These are phyloP conservation scores for Sepiola atlantica DNA, from an alignment of 2,888 invertebrate species.

Conservation along the genomic window DNA sequence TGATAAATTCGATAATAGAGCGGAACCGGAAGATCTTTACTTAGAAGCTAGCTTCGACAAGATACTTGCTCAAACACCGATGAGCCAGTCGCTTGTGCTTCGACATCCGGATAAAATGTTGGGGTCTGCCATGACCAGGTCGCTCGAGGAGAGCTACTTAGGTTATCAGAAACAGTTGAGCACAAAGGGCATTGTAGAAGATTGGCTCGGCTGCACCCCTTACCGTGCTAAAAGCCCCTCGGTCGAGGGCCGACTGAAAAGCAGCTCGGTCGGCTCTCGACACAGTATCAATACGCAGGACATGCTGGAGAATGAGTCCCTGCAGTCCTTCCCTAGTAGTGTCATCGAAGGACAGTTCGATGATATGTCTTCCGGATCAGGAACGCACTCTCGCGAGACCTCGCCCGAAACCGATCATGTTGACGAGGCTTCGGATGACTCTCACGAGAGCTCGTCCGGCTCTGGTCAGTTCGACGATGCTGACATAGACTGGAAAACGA, in stretches of 20 bases:
- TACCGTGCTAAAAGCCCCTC: neutral
- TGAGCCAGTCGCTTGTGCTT: neutral
- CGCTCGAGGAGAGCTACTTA: neutral
- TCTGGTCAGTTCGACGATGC: conserved; percentile 37
- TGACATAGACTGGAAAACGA: neutral
- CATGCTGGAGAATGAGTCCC: neutral
- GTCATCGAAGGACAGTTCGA: conserved; percentile 20
- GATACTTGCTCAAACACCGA: neutral
- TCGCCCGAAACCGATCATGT: neutral
- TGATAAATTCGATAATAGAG: neutral
- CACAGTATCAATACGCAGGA: conserved; percentile 32
- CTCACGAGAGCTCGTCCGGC: neutral
- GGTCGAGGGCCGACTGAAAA: neutral
- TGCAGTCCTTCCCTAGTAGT: neutral
- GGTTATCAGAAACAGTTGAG: neutral
- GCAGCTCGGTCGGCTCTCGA: conserved; percentile 8
- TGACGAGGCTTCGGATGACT: conserved; percentile 32
- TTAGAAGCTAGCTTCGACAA: neutral
- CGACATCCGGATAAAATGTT: neutral
- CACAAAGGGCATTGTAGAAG: neutral
- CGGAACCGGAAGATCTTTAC: neutral
- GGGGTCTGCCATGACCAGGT: neutral
- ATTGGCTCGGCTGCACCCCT: neutral
- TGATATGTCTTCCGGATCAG: neutral
- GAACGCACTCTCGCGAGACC: neutral